Evolutionary conservation across 2,113 vertebrate genomes (phyloP).

Genomic region (Excalfactoria chinensis): DNA sequence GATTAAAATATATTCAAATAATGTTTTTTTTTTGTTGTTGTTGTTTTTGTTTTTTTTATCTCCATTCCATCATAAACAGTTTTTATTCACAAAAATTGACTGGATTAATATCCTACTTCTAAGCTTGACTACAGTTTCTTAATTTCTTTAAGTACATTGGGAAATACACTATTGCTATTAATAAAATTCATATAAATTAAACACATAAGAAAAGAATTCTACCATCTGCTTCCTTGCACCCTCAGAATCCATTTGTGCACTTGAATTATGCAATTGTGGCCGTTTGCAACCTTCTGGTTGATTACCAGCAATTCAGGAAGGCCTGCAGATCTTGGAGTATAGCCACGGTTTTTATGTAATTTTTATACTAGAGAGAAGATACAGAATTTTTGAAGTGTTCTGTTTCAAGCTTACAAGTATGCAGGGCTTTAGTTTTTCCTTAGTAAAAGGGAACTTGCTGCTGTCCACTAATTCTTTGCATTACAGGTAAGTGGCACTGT

Average conservation of each 20-base stretch:
- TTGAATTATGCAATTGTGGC: not conserved
- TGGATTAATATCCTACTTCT: not conserved
- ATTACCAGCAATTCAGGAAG: not conserved
- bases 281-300: not conserved
- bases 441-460: not conserved
- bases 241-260: not conserved
- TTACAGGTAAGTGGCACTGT: accelerated
- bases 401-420: not conserved
- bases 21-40: not conserved
- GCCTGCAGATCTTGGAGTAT: not conserved
- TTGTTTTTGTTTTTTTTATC: not conserved
- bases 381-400: not conserved
- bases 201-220: not conserved
- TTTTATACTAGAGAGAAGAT: not conserved
- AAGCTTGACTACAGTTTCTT: not conserved
- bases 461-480: not conserved
- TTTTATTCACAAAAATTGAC: not conserved
- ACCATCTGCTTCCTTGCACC: not conserved
- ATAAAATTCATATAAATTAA: not conserved
- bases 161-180: not conserved
- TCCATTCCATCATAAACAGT: not conserved
- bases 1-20: not conserved
- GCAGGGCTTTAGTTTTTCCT: not conserved
- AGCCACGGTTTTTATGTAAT: not conserved
- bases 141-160: not conserved